Evolutionary conservation across 1,140 invertebrate genomes (phyloP).

Genomic region (Cherax destructor): DNA sequence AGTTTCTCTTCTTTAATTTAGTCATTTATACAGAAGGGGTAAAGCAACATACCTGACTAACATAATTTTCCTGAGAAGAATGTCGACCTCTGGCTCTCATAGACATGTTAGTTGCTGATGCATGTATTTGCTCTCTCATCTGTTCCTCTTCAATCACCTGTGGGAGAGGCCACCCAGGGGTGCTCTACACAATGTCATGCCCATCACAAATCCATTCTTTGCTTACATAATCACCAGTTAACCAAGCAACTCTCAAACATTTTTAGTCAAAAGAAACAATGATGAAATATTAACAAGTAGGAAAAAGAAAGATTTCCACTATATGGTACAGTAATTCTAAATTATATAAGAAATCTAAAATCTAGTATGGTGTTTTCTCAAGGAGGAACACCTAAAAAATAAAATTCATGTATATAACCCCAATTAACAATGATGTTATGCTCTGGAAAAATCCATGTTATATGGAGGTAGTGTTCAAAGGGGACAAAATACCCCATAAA

Average conservation of each 20-base stretch:
- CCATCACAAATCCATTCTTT: background rate
- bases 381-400: no score
- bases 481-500: no score
- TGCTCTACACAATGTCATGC: constrained; percentile 8
- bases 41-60: constrained; percentile 16
- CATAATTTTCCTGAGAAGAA: constrained; percentile 43
- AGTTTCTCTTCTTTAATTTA: no score
- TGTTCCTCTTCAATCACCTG: constrained; percentile 78
- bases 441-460: no score
- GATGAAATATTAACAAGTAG: background rate
- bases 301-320: background rate
- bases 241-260: background rate
- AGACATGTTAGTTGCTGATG: constrained; percentile 77
- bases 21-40: no score
- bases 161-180: background rate
- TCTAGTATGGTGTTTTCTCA: no score
- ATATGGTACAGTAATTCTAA: no score
- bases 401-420: no score
- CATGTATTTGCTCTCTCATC: constrained; percentile 76
- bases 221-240: background rate
- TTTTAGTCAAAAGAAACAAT: background rate
- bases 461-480: no score
- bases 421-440: no score
- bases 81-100: constrained; percentile 74
- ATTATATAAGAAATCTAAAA: no score